Percentiles rank a stretch among this genome's conserved stretches.
Conservation (phyloP, 2,797 vertebrate species). For the Characodon lateralis region DNA sequence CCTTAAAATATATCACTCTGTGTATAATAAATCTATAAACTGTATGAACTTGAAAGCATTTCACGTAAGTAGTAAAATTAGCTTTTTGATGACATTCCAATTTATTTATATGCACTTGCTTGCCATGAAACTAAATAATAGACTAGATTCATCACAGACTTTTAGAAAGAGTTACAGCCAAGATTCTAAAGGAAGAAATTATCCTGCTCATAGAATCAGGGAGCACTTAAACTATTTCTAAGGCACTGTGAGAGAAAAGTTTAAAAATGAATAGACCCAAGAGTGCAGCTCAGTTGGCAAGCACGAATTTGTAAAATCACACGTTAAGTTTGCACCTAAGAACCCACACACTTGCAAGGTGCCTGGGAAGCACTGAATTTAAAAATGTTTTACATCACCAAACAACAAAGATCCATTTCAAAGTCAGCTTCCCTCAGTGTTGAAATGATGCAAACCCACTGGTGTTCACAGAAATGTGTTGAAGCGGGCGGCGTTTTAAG, state of each 20-base stretch:
- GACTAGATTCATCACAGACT: conserved; percentile 39
- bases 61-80: too few relatives aligned
- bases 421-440: conserved; percentile 62
- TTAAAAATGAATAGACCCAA: conserved; percentile 75
- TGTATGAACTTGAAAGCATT: too few relatives aligned
- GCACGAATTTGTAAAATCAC: conserved; percentile 64
- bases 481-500: conserved; percentile 59
- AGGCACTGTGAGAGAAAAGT: conserved; percentile 53
- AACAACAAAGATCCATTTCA: conserved; percentile 66
- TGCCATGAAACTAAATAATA: not conserved
- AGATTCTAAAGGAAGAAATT: conserved; percentile 38
- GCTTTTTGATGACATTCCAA: too few relatives aligned
- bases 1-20: not conserved
- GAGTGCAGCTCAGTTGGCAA: conserved; percentile 59
- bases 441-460: conserved; percentile 73
- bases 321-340: conserved; percentile 51
- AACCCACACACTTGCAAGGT: conserved; percentile 64
- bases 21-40: too few relatives aligned
- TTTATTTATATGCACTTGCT: not conserved
- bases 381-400: conserved; percentile 53
- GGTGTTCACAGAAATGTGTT: conserved; percentile 69
- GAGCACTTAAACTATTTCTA: conserved; percentile 55
- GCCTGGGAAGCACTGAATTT: conserved; percentile 57
- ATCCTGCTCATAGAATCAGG: conserved; percentile 40
- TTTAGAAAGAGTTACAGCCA: conserved; percentile 51